Percentiles rank a stretch among this genome's conserved stretches.
phyloP scores from a whole-genome alignment of 2,797 vertebrate genomes.

The Moxostoma hubbsi region DNA sequence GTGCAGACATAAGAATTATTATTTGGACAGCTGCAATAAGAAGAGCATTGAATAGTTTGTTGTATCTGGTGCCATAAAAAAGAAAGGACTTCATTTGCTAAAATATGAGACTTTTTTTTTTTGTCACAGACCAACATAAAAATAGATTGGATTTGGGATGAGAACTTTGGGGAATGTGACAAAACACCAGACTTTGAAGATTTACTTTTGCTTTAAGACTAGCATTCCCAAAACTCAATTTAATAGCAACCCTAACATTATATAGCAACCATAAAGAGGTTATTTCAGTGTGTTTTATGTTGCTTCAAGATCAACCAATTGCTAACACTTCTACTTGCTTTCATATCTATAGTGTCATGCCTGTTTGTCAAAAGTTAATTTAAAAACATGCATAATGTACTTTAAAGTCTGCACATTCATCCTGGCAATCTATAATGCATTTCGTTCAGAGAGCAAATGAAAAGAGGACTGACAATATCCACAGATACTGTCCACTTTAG shows the following conservation, averaged over 20 bases:
- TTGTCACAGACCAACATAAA: not conserved
- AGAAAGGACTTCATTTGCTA: not conserved
- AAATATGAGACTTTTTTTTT: not conserved
- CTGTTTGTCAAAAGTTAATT: not conserved
- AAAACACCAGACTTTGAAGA: not conserved
- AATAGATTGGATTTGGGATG: not conserved
- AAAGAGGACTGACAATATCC: too few relatives aligned
- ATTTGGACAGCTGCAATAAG: not conserved
- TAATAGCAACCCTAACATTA: not conserved
- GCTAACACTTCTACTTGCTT: not conserved
- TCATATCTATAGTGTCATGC: not conserved
- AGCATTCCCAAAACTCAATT: not conserved
- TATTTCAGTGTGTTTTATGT: not conserved
- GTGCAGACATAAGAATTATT: not conserved
- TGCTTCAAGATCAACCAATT: not conserved
- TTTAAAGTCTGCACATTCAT: too few relatives aligned
- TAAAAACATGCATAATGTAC: not conserved
- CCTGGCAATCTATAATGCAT: too few relatives aligned
- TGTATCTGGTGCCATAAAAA: not conserved
- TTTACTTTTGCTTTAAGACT: not conserved
- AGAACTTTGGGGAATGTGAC: not conserved
- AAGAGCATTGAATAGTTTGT: not conserved
- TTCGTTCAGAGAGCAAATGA: too few relatives aligned
- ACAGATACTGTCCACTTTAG: too few relatives aligned
- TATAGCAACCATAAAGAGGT: not conserved